Conservation (phyloP, 2,888 invertebrate species). For the Hedya salicella region DNA sequence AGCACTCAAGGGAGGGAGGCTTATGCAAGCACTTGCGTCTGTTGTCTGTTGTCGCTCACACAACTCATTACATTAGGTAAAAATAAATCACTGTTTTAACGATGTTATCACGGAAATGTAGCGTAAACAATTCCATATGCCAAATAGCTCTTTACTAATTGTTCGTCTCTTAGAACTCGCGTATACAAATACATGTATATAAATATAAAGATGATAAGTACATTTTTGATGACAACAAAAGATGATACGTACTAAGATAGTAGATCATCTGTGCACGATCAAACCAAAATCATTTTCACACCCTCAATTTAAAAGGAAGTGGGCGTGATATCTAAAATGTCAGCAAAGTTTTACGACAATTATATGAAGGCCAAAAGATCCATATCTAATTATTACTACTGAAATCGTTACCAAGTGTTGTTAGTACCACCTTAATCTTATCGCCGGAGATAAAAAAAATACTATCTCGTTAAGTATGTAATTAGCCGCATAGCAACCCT, state of each 20-base stretch:
- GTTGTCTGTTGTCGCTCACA: too few species aligned
- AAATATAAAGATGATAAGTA: not conserved
- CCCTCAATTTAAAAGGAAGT: not conserved
- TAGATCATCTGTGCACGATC: not conserved
- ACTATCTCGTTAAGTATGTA: constrained; percentile 30
- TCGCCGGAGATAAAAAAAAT: constrained; percentile 26
- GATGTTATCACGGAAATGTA: too few species aligned
- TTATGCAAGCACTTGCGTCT: too few species aligned
- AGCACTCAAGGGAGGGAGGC: too few species aligned
- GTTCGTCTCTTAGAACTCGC: too few species aligned
- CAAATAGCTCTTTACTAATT: too few species aligned
- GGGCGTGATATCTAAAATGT: constrained; percentile 11
- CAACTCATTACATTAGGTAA: too few species aligned
- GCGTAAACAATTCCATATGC: too few species aligned
- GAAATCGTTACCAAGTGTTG: not conserved
- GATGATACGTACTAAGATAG: constrained; percentile 4
- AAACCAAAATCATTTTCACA: not conserved
- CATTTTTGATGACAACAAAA: constrained; percentile 4
- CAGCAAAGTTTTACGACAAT: not conserved
- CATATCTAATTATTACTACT: constrained; percentile 27
- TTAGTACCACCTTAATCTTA: constrained; percentile 30
- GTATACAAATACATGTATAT: not conserved
- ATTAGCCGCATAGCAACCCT: constrained; percentile 36
- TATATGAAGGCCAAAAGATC: constrained; percentile 15
- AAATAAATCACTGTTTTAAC: too few species aligned